Conservation (phyloP, 1,140 invertebrate species). For the Cydia amplana region DNA sequence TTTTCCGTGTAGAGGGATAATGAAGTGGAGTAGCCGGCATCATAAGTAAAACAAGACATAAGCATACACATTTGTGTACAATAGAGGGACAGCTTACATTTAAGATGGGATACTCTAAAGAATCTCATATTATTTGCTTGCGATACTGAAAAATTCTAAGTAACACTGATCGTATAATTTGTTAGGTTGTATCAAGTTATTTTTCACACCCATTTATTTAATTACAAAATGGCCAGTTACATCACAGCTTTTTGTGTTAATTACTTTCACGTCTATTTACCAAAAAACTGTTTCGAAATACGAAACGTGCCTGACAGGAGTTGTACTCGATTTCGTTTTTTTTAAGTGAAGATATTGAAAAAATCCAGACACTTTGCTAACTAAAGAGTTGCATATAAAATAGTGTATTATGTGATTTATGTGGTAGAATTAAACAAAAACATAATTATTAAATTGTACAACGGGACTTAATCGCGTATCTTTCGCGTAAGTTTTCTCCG, state of each 20-base stretch:
- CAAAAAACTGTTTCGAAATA: constrained; percentile 9
- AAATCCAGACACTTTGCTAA: too few species aligned
- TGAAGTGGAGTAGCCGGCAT: not conserved
- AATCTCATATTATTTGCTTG: too few species aligned
- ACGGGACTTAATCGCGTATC: too few species aligned
- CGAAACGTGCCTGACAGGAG: not conserved
- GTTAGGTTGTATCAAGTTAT: not conserved
- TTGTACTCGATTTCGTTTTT: not conserved
- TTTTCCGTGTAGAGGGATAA: not conserved
- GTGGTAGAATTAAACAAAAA: too few species aligned
- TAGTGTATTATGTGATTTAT: too few species aligned
- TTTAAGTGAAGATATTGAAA: not conserved
- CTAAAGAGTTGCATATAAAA: too few species aligned
- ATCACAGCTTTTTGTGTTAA: constrained; percentile 4
- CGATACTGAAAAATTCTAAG: not conserved
- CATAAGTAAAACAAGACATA: not conserved
- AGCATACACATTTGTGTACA: not conserved
- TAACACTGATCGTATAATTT: not conserved
- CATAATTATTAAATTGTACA: too few species aligned
- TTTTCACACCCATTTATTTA: not conserved
- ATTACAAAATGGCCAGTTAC: not conserved
- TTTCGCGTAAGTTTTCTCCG: too few species aligned
- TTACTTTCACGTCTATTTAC: constrained; percentile 1
- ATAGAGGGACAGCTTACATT: too few species aligned
- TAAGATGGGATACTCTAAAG: too few species aligned